Percentiles rank a stretch among this genome's conserved stretches.
phyloP scores from a whole-genome alignment of 2,888 invertebrate genomes.

The Cephonodes hylas region DNA sequence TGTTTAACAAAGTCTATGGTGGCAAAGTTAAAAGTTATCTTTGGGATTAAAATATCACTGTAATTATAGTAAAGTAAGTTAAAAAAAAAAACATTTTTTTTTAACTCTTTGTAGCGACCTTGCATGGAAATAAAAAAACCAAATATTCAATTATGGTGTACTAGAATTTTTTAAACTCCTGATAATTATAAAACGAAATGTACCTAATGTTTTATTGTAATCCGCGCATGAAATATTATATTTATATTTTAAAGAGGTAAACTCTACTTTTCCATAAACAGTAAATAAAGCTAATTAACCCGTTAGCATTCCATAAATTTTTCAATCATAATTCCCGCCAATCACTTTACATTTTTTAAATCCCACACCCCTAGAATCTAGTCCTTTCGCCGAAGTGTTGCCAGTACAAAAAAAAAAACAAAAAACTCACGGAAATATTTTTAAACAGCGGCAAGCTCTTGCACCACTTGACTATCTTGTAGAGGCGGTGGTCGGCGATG shows the following conservation, averaged over 20 bases:
- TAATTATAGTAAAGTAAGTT: too few relatives aligned
- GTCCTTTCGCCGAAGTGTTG: background rate
- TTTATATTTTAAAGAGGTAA: too few relatives aligned
- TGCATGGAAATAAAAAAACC: background rate
- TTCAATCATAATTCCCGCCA: too few relatives aligned
- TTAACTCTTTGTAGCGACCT: too few relatives aligned
- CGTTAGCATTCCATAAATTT: too few relatives aligned
- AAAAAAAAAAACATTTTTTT: background rate
- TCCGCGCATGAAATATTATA: too few relatives aligned
- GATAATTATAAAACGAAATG: too few relatives aligned
- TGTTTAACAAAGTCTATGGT: constrained; percentile 30
- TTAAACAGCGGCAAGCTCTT: constrained; percentile 97
- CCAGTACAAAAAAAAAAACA: background rate
- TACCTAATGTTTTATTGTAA: too few relatives aligned
- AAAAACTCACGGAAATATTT: constrained; percentile 91
- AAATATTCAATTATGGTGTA: background rate
- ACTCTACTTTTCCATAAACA: too few relatives aligned
- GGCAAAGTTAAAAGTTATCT: background rate
- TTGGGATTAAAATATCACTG: background rate
- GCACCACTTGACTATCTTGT: constrained; percentile 99
- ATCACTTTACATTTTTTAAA: too few relatives aligned
- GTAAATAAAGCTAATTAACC: background rate
- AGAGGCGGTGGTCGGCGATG: constrained; percentile 96
- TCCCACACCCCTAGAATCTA: too few relatives aligned
- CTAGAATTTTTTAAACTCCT: background rate